These are phyloP conservation scores for Philereme vetulata DNA, from an alignment of 2,888 invertebrate species.

Conservation along the genomic window DNA sequence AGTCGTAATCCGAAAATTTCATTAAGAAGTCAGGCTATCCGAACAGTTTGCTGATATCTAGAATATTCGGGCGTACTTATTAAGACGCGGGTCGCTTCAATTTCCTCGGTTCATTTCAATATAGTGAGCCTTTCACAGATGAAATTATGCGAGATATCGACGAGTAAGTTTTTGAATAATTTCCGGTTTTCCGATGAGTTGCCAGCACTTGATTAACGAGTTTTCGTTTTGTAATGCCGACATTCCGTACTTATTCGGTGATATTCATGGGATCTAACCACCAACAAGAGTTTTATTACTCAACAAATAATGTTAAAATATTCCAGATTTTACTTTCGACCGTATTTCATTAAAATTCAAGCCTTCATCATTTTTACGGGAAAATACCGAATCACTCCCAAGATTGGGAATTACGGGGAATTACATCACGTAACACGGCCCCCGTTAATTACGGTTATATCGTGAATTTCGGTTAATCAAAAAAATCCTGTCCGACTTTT, in stretches of 20 bases:
- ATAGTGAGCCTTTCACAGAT: constrained; percentile 58
- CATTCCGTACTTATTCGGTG: constrained; percentile 26
- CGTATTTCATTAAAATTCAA: constrained; percentile 37
- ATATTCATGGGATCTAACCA: constrained; percentile 18
- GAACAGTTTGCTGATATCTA: constrained; percentile 77
- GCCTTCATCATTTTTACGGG: constrained; percentile 39
- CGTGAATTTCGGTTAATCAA: constrained; percentile 71
- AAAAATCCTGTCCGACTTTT: constrained; percentile 64
- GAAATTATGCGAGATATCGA: constrained; percentile 63
- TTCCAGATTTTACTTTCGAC: constrained; percentile 14
- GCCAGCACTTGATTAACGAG: constrained; percentile 50
- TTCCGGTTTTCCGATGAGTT: constrained; percentile 49
- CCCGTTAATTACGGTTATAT: constrained; percentile 69
- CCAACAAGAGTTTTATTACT: constrained; percentile 2
- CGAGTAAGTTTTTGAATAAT: constrained; percentile 43
- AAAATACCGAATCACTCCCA: constrained; percentile 55
- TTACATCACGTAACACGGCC: constrained; percentile 53
- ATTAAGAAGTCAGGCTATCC: constrained; percentile 80
- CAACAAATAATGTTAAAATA: constrained; percentile 1
- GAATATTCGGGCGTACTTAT: constrained; percentile 76
- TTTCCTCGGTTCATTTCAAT: constrained; percentile 68
- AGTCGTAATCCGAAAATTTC: constrained; percentile 83
- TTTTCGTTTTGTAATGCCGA: constrained; percentile 36
- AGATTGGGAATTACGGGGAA: constrained; percentile 37
- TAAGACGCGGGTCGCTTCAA: constrained; percentile 66